Evolutionary conservation across 2,888 invertebrate species (phyloP).

Genomic region (Xestia ashworthii): DNA sequence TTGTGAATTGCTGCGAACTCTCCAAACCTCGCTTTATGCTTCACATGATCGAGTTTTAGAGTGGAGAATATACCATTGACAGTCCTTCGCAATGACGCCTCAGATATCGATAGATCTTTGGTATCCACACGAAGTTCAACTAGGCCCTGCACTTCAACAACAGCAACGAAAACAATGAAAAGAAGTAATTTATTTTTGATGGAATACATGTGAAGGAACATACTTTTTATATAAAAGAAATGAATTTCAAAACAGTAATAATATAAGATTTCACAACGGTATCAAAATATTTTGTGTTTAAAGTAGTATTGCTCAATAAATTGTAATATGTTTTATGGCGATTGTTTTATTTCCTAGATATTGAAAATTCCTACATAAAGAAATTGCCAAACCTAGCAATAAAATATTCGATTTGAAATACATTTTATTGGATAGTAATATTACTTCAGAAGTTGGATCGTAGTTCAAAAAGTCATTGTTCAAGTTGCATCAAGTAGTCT

Average conservation of each 20-base stretch:
- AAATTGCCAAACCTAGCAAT: constrained; percentile 26
- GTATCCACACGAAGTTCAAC: constrained; percentile 69
- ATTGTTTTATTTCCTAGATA: constrained; percentile 46
- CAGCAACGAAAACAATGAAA: constrained; percentile 52
- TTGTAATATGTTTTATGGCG: constrained; percentile 54
- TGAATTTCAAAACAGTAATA: constrained; percentile 39
- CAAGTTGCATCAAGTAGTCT: constrained; percentile 25
- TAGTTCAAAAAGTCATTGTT: constrained; percentile 36
- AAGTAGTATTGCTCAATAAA: constrained; percentile 59
- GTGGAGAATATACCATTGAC: constrained; percentile 74
- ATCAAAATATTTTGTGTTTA: constrained; percentile 35
- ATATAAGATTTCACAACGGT: constrained; percentile 26
- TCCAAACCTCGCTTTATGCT: constrained; percentile 69
- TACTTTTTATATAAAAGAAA: constrained; percentile 21
- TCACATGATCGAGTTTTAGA: constrained; percentile 69
- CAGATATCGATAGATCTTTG: constrained; percentile 68
- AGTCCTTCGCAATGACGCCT: constrained; percentile 69
- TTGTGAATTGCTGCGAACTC: constrained; percentile 76
- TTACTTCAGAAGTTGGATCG: constrained; percentile 27
- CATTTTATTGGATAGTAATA: constrained; percentile 10
- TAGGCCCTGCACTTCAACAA: constrained; percentile 61
- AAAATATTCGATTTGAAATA: constrained; percentile 23
- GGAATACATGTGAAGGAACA: constrained; percentile 57
- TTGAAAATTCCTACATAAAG: constrained; percentile 41
- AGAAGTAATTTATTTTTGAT: constrained; percentile 50